A percentile compares a stretch with the other conserved stretches of the same genome.
Evolutionary conservation across 1,140 invertebrate species (phyloP).

Genomic region (Mizuhopecten yessoensis): DNA sequence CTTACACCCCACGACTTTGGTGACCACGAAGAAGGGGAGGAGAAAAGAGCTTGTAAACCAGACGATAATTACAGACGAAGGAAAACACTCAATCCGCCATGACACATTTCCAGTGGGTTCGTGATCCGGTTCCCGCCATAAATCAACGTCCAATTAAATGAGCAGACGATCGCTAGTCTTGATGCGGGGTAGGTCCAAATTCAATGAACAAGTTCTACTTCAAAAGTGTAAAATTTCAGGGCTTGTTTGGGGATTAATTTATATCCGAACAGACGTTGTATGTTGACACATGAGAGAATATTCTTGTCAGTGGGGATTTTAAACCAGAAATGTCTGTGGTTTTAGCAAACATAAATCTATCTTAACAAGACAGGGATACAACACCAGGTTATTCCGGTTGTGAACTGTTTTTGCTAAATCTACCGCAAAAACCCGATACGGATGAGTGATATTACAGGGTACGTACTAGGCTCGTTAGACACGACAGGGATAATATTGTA

Average conservation of each 20-base stretch:
- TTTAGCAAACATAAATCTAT: not conserved
- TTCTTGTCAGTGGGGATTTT: not conserved
- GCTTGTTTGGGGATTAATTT: constrained; percentile 10
- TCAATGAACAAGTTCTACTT: not conserved
- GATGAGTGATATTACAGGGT: not conserved
- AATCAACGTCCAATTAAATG: not conserved
- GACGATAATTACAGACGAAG: constrained; percentile 11
- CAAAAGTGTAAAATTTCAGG: not conserved
- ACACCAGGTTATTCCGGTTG: not conserved
- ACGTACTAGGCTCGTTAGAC: not conserved
- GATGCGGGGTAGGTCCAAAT: constrained; percentile 36
- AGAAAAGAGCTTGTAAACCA: not conserved
- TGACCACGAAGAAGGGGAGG: not conserved
- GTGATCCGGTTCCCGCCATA: not conserved
- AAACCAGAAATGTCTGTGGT: constrained; percentile 37
- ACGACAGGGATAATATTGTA: not conserved
- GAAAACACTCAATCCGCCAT: not conserved
- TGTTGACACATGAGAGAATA: not conserved
- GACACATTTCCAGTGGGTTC: constrained; percentile 19
- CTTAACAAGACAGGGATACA: not conserved
- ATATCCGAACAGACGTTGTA: not conserved
- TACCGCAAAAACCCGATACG: not conserved
- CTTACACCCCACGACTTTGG: not conserved
- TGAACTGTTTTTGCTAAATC: constrained; percentile 13
- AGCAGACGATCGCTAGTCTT: not conserved